Base-by-base conservation (phyloP, 2,888 invertebrate genomes). In the Leptothorax acervorum region DNA sequence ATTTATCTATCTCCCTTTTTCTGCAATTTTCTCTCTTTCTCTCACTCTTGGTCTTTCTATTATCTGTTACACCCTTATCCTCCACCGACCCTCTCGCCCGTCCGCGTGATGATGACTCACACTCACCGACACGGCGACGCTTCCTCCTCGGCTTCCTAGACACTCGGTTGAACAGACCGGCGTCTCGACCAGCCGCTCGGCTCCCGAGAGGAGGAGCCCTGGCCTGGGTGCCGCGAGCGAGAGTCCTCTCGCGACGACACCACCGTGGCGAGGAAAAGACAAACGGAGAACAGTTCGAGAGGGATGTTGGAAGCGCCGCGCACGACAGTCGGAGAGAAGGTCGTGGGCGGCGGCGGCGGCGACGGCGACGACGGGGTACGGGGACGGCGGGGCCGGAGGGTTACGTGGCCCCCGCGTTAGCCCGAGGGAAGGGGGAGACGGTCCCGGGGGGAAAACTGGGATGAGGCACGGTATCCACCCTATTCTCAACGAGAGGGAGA, bases 241-340 rank as follows among this genome's bases (percentile, higher is more conserved):
- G 65, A 55, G 55, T 70, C 31, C 28, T 66, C 48, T 60, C 68
- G 70, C 79, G 39, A 70, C 70, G 31, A 60, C 70, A 79, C 68
- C 65, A 85, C 84, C 85, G 85, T 81, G 85, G 73, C 85, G 85
- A 86, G 86, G 63, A 68, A 71, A 8, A 57, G 79, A 55, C 70
- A 71, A 48, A 74, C 76, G 81, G 45, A 82, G 79, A 87, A 55
- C 73, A 28, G 62, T 51, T n/a, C 28, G 45, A 70, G 70, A 82
- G 75, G 75, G 82, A 87, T 83, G 74, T 76, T 82, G 85, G 78
- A 79, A 82, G 84, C 87, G 53, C 60, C 82, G 74, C 74, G 74
- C 63, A 62, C 82, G 55, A 74, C 39, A 74, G 31, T 63, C 71
- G 63, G 74, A 62, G 83, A 79, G 83, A 53, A 45, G 78, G 70